These are phyloP conservation scores for Actinia tenebrosa DNA, from an alignment of 64 coral and sea anemone genomes.

Conservation along the genomic window DNA sequence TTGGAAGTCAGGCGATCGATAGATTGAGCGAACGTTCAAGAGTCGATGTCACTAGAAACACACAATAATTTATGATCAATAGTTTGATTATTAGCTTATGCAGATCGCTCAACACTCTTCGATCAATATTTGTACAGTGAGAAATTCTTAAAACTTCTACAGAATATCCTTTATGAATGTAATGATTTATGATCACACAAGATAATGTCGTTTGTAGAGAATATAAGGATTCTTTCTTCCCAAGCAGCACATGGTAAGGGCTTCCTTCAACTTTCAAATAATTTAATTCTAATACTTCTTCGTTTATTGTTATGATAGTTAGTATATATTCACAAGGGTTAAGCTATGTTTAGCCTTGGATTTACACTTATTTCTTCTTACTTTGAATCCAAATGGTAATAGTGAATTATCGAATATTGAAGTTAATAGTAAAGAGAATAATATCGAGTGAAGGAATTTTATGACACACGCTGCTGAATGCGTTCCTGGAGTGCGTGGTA, in stretches of 20 bases:
- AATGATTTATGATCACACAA: not conserved
- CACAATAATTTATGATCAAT: not conserved
- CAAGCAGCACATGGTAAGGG: constrained; percentile 9
- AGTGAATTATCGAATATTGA: too few relatives aligned
- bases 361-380: not conserved
- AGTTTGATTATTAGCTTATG: constrained; percentile 1
- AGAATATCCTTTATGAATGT: not conserved
- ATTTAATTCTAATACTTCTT: not conserved
- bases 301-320: not conserved
- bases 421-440: too few relatives aligned
- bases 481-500: not conserved
- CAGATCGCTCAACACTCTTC: constrained; percentile 9
- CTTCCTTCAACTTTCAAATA: not conserved
- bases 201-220: not conserved
- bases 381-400: not conserved
- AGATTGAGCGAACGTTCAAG: not conserved
- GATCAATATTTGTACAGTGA: constrained; percentile 14
- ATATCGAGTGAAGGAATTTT: not conserved
- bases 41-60: not conserved
- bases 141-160: not conserved
- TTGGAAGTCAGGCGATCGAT: not conserved
- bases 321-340: not conserved
- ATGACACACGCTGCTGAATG: not conserved
- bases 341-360: not conserved
- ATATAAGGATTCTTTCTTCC: not conserved